Evolutionary conservation across 1,140 invertebrate species (phyloP), one percentile per base, ranked within the genome.

Genomic region (Aphis gossypii): DNA sequence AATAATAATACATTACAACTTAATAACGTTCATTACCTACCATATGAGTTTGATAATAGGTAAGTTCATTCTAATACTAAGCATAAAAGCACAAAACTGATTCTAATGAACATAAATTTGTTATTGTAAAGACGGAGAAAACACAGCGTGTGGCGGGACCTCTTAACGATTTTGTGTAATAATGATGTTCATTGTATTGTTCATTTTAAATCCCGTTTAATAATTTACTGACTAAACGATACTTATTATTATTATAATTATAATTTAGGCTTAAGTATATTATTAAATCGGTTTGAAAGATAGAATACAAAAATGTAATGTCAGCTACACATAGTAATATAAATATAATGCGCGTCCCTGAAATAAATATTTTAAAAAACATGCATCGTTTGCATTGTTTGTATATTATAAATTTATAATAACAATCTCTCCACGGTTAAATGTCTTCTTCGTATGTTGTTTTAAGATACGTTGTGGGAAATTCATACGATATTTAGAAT

Each of bases 121-220:
- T 14, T 14, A 68, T 68, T 68, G 25, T 68, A n/a, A 48, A 68
- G 60, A 68, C 4, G 60, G 30, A n/a, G 60, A 68, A 68, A 68
- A 68, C 60, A 18, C 60, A 68, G 60, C 60, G 7, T 30, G 60
- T 68, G 60, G 14, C 14, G n/a, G 14, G 60, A 35, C 60, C 5
- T 76, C 60, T n/a, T n/a, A n/a, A 76, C 60, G 60, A 68, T 68
- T 68, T 68, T 76, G 60, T 76, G 60, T 76, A 76, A 76, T 76
- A 76, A 76, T 76, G 18, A n/a, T 76, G 14, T 76, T 76, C 60
- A 76, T 76, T 76, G 60, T 76, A 76, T 76, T 76, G 60, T 76
- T 76, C 60, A 5, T 76, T 35, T 76, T 76, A 76, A 76, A 76
- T 76, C 30, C 1, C 14, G 14, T 76, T 76, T 76, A n/a, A 76